These are phyloP conservation scores for Mungos mungo DNA, from an alignment of 2,113 vertebrate species.

Conservation along the genomic window DNA sequence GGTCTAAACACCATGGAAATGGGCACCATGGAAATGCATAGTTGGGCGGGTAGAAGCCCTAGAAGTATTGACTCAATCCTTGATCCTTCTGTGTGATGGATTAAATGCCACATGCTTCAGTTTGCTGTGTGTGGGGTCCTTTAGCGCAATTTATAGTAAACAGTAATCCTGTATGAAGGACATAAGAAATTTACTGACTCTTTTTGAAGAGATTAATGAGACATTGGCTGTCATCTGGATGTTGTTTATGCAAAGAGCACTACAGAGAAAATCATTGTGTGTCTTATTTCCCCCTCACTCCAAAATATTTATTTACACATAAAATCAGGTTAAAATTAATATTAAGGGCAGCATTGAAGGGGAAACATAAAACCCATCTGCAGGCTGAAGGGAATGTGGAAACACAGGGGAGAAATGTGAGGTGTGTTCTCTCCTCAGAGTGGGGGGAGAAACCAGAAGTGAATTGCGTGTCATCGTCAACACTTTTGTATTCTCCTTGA, in stretches of 20 bases:
- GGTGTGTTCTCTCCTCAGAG: background rate
- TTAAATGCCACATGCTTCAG: constrained; percentile 59
- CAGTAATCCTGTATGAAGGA: background rate
- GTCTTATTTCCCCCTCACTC: background rate
- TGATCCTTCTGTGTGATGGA: constrained; percentile 56
- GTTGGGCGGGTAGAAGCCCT: constrained; percentile 10
- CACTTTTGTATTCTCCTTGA: background rate
- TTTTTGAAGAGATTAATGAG: constrained; percentile 31
- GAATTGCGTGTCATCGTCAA: background rate
- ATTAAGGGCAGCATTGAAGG: background rate
- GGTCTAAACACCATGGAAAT: constrained; percentile 57
- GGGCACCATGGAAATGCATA: constrained; percentile 58
- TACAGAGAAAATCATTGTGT: constrained; percentile 36
- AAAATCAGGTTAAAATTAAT: constrained; percentile 56
- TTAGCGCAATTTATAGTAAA: constrained; percentile 44
- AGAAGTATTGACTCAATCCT: constrained; percentile 60
- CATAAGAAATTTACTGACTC: constrained; percentile 30
- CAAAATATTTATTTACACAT: background rate
- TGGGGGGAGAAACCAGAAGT: background rate
- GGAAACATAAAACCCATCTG: background rate
- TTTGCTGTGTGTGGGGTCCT: constrained; percentile 51
- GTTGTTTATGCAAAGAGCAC: constrained; percentile 9
- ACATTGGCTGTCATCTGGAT: constrained; percentile 33
- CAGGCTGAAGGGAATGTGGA: background rate
- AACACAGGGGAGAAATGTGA: background rate